These are phyloP conservation scores for Corvus hawaiiensis DNA, from an alignment of 2,113 vertebrate species.

Conservation along the genomic window DNA sequence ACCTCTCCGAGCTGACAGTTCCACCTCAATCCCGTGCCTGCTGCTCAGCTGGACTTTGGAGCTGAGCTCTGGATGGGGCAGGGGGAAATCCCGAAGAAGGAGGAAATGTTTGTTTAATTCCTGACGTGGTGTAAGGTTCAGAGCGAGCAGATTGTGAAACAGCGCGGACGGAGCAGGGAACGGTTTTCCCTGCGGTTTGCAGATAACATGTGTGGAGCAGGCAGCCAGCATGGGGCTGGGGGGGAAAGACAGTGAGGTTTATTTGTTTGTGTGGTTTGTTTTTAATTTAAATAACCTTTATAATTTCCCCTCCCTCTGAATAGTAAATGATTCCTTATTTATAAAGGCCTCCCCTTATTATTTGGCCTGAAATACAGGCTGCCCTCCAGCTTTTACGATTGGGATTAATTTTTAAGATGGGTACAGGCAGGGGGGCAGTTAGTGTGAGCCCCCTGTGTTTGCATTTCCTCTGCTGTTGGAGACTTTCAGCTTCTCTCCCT, in stretches of 20 bases:
- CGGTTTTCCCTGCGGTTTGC: neutral
- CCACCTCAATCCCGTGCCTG: neutral
- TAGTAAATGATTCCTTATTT: conserved; percentile 1
- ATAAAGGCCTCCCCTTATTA: neutral
- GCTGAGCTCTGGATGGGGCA: neutral
- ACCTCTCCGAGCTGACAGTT: neutral
- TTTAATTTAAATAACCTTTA: conserved; percentile 39
- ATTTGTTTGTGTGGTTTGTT: conserved; percentile 34
- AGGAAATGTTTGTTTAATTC: conserved; percentile 52
- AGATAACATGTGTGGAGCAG: neutral
- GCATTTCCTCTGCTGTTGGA: neutral
- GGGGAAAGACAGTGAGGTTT: neutral
- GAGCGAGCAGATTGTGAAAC: conserved; percentile 20
- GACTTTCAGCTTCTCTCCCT: neutral
- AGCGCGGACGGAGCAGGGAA: neutral
- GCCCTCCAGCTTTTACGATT: neutral
- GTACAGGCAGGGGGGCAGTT: neutral
- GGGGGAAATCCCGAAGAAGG: neutral
- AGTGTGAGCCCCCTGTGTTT: neutral
- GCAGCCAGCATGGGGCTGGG: neutral
- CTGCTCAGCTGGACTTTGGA: conserved; percentile 18
- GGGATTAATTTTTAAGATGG: conserved; percentile 2
- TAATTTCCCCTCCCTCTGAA: neutral
- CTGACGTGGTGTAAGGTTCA: neutral
- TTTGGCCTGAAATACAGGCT: neutral